Percentiles rank a stretch among this genome's conserved stretches.
phyloP scores from a whole-genome alignment of 2,113 vertebrate species.

The Centropristis striata region DNA sequence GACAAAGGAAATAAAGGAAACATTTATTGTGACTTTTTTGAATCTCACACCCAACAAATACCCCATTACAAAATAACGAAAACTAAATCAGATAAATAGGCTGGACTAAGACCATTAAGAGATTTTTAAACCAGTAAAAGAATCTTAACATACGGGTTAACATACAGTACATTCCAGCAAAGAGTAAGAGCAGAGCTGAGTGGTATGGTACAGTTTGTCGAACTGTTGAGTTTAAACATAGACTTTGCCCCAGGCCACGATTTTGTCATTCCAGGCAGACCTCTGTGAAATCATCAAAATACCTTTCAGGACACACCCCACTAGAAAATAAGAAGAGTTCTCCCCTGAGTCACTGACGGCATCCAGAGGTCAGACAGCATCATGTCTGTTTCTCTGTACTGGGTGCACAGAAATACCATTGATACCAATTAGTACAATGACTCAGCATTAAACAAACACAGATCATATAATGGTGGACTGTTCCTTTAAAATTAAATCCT shows the following conservation, averaged over 20 bases:
- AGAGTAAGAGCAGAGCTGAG: neutral
- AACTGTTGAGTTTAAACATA: neutral
- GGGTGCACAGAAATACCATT: neutral
- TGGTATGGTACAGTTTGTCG: neutral
- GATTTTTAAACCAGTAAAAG: no score
- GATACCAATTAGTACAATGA: neutral
- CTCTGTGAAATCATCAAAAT: neutral
- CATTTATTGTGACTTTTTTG: no score
- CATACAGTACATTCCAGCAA: neutral
- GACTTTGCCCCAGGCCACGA: neutral
- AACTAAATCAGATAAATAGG: no score
- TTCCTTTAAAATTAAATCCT: neutral
- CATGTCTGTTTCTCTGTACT: neutral
- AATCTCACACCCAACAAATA: no score
- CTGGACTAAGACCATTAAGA: no score
- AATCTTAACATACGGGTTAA: no score
- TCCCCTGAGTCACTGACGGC: no score
- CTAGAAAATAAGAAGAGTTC: no score
- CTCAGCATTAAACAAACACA: neutral
- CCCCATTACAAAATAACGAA: no score
- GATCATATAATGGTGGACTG: neutral
- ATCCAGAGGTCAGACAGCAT: no score
- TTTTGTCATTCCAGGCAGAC: neutral
- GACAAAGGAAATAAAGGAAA: no score
- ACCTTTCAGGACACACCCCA: neutral